Evolutionary conservation across 2,113 vertebrate species (phyloP).

Genomic region (Anoura caudifer): DNA sequence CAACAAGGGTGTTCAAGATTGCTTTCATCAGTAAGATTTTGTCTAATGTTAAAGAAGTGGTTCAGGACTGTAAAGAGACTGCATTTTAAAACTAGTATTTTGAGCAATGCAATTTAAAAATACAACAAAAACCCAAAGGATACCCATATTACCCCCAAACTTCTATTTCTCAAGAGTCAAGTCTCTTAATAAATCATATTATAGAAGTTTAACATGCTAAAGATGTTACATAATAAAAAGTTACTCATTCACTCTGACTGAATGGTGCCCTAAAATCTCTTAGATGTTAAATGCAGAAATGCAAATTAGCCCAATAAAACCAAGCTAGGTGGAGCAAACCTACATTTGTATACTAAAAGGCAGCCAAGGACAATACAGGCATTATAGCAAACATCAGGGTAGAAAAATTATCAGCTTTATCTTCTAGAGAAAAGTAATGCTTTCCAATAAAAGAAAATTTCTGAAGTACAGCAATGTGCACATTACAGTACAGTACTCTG

Average conservation of each 20-base stretch:
- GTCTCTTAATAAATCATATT: slow-evolving; percentile 16
- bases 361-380: background rate
- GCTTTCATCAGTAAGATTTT: background rate
- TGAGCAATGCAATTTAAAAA: background rate
- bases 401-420: slow-evolving; percentile 29
- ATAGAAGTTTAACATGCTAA: background rate
- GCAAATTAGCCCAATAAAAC: slow-evolving; percentile 54
- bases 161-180: background rate
- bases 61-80: background rate
- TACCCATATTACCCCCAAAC: background rate
- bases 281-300: slow-evolving; percentile 59
- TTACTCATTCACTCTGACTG: slow-evolving; percentile 56
- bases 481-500: background rate
- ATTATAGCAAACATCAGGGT: slow-evolving; percentile 25
- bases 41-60: background rate
- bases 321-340: slow-evolving; percentile 6
- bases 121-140: background rate
- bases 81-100: background rate
- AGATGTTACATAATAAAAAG: slow-evolving; percentile 56
- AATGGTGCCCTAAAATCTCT: slow-evolving; percentile 48
- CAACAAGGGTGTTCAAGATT: background rate
- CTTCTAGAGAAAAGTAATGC: background rate
- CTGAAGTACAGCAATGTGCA: background rate
- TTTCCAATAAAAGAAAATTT: background rate
- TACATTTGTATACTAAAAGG: background rate